Base-by-base conservation (phyloP, 2,113 vertebrate species). In the Cinclus cinclus region DNA sequence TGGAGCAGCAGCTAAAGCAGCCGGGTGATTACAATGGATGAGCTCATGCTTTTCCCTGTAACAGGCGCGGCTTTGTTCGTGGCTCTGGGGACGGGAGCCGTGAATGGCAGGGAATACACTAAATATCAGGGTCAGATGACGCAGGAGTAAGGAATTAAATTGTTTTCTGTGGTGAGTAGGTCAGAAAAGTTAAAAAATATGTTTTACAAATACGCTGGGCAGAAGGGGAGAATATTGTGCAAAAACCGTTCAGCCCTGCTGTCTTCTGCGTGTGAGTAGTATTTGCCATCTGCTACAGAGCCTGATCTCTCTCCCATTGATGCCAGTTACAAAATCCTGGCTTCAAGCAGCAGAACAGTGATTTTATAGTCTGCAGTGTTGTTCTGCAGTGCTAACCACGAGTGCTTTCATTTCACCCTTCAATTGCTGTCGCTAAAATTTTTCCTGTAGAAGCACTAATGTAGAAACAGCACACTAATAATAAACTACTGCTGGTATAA, bases 21-120 rank as follows among this genome's bases (percentile, higher is more conserved):
- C 65, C 24, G 52, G 87, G 65, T 76, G 93, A 93, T 94, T 78
- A 97, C 90, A 97, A 96, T 89, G 96, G 95, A 92, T 96, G 95
- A 97, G 94, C 96, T 97, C 93, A 97, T 97, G 94, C 88, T 78
- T 96, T 73, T 37, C 59, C 83, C 24, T 24, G 44, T 27, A 97
- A 96, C 95, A 97, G 96, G 90, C 76, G 2, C 1, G 22, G 94
- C 94, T 96, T 97, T 97, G 96, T 97, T 95, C 71, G 5, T 5
- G 20, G 78, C 85, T 58, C 89, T 28, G 62, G 76, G 77, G 90
- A 93, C 44, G 62, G 89, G 86, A 96, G 83, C 55, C 3, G 28
- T 94, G 95, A 96, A 90, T 89, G 95, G 93, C 80, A 30, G 83
- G 77, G 93, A 96, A 79, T 83, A 94, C 83, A 89, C 83, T 7